Conservation (phyloP, 1,140 invertebrate species). For the Acyrthosiphon pisum region DNA sequence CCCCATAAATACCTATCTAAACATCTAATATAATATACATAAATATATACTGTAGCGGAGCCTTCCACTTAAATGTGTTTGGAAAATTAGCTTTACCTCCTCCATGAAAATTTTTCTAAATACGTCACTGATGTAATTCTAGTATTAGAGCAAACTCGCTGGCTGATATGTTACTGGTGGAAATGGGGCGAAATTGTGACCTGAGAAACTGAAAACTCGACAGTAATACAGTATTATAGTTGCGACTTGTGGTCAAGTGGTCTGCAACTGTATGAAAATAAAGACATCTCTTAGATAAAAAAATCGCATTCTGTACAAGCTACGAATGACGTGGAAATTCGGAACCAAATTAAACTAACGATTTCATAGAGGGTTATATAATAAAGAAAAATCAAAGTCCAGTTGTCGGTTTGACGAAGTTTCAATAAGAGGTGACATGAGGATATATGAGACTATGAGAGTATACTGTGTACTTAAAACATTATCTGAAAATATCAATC, state of each 20-base stretch:
- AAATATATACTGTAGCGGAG: too few relatives aligned
- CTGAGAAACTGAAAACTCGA: background rate
- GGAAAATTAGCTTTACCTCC: too few relatives aligned
- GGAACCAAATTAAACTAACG: too few relatives aligned
- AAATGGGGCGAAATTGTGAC: background rate
- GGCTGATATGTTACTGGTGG: too few relatives aligned
- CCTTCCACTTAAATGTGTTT: too few relatives aligned
- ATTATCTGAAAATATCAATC: background rate
- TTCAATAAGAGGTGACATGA: background rate
- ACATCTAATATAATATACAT: too few relatives aligned
- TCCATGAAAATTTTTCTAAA: too few relatives aligned
- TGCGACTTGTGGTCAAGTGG: too few relatives aligned
- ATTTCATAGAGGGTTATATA: background rate
- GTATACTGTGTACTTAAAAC: background rate
- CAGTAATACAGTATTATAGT: background rate
- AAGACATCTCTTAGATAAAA: background rate
- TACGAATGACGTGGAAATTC: background rate
- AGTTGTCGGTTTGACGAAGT: background rate
- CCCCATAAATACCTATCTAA: too few relatives aligned
- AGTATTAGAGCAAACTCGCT: background rate
- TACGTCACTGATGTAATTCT: background rate
- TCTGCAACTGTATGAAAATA: background rate
- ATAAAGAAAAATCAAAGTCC: background rate
- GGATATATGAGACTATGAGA: too few relatives aligned
- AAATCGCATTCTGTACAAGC: background rate